These are phyloP conservation scores for Biston betularia DNA, from an alignment of 2,888 invertebrate genomes.

Conservation along the genomic window DNA sequence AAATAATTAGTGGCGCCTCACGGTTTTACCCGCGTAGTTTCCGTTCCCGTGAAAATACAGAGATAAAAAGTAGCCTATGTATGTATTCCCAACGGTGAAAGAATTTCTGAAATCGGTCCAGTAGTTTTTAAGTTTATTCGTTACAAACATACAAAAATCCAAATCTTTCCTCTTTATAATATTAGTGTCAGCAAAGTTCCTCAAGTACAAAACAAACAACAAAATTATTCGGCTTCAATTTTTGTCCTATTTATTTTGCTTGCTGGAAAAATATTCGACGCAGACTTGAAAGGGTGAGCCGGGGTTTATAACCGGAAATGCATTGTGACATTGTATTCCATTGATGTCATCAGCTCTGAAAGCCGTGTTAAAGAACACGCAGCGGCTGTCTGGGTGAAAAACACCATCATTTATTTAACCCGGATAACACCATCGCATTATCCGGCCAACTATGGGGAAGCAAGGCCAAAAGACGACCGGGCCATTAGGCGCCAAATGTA, in stretches of 20 bases:
- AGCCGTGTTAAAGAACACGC: not conserved
- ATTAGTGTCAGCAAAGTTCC: not conserved
- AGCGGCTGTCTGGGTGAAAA: constrained; percentile 1
- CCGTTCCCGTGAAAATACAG: too few species aligned
- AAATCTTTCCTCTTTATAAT: too few species aligned
- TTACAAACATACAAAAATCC: too few species aligned
- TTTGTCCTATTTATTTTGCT: not conserved
- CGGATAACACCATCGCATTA: not conserved
- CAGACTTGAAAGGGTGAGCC: not conserved
- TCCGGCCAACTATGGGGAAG: not conserved
- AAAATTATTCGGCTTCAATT: not conserved
- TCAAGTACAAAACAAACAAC: not conserved
- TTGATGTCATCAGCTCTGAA: not conserved
- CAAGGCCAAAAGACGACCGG: not conserved
- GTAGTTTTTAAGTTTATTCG: too few species aligned
- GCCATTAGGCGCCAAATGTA: constrained; percentile 9
- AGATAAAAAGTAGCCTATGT: too few species aligned
- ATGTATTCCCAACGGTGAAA: too few species aligned
- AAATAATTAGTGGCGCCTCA: too few species aligned
- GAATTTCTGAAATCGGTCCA: too few species aligned
- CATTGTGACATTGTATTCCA: not conserved
- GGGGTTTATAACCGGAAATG: not conserved
- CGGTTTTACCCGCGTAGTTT: too few species aligned
- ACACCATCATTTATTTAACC: constrained; percentile 1
- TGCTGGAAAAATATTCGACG: not conserved